Evolutionary conservation across 2,113 vertebrate species (phyloP), one percentile per base, ranked within the genome.

Genomic region (Cyprinodon variegatus): DNA sequence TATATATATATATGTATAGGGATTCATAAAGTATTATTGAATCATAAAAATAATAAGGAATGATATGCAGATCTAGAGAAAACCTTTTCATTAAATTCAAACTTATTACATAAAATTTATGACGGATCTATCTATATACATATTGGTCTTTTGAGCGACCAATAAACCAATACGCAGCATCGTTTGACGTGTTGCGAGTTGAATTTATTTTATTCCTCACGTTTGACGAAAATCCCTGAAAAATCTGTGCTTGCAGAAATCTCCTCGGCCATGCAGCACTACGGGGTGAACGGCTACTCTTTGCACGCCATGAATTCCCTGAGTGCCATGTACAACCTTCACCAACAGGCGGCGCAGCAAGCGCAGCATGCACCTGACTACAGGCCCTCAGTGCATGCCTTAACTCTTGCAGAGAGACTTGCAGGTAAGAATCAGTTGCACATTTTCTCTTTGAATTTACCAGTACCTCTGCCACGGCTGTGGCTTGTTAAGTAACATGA

Each of bases 321-420:
- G 83, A 99, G 97, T 1, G 97, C 97, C 92, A 99, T 99, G 98
- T 99, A 98, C 93, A 99, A 99, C 94, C 96, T 99, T 68, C 98
- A 99, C 88, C 98, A 99, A 93, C 98, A 99, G 93, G 98, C 98
- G 10, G 98, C 98, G 57, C 98, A 99, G 91, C 97, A 99, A 88
- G 97, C 97, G 11, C 98, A 99, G 91, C 97, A 99, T 0, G 95
- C 97, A 2, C 96, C 96, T 0, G 97, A 99, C 94, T 99, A 99
- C 93, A 90, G 98, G 60, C 98, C 98, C 0, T 99, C 98, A 0
- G 98, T 99, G 87, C 98, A 99, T 0, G 98, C 98, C 95, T 97
- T 99, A 77, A 99, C 98, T 0, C 91, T 99, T 70, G 98, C 98
- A 0, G 98, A 99, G 92, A 97, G 98, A 93, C 93, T 99, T 83